Percentiles rank a stretch among this genome's conserved stretches.
These are phyloP conservation scores for Zaprionus lineosus DNA, from an alignment of 2,888 invertebrate species.

Conservation along the genomic window DNA sequence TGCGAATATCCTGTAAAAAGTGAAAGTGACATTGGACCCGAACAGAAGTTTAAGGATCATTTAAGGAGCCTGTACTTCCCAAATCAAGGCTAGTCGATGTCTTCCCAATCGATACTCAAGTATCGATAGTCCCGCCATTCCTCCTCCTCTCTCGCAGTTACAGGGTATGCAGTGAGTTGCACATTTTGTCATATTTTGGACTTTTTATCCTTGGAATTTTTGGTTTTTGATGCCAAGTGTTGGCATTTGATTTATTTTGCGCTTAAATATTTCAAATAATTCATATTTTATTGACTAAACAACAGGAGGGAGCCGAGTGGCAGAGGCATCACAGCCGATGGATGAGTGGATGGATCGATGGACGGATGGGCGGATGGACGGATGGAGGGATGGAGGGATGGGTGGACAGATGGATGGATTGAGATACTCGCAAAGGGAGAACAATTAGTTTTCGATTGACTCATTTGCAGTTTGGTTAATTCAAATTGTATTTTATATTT, in stretches of 20 bases:
- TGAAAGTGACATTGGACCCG: no score
- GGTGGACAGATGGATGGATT: no score
- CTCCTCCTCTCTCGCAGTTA: slow-evolving; percentile 28
- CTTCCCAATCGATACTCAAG: no score
- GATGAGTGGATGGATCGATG: slow-evolving; percentile 1
- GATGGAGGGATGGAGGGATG: no score
- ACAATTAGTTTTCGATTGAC: slow-evolving; percentile 48
- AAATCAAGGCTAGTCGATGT: no score
- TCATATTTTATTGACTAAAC: slow-evolving; percentile 70
- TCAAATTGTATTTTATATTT: slow-evolving; percentile 48
- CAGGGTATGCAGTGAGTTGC: slow-evolving; percentile 11
- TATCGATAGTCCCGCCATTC: no score
- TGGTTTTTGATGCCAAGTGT: slow-evolving; percentile 51
- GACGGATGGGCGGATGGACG: no score
- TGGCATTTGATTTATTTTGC: slow-evolving; percentile 67
- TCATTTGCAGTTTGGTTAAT: slow-evolving; percentile 34
- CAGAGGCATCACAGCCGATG: slow-evolving; percentile 32
- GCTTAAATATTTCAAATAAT: slow-evolving; percentile 70
- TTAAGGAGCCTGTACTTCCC: no score
- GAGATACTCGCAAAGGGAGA: slow-evolving; percentile 5
- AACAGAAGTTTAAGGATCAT: no score
- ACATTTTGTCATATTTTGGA: slow-evolving; percentile 22
- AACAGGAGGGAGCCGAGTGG: slow-evolving; percentile 7
- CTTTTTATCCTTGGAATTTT: slow-evolving; percentile 26
- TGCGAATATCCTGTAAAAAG: background rate